Conservation (phyloP, 2,888 invertebrate species). For the Synergus japonicus region DNA sequence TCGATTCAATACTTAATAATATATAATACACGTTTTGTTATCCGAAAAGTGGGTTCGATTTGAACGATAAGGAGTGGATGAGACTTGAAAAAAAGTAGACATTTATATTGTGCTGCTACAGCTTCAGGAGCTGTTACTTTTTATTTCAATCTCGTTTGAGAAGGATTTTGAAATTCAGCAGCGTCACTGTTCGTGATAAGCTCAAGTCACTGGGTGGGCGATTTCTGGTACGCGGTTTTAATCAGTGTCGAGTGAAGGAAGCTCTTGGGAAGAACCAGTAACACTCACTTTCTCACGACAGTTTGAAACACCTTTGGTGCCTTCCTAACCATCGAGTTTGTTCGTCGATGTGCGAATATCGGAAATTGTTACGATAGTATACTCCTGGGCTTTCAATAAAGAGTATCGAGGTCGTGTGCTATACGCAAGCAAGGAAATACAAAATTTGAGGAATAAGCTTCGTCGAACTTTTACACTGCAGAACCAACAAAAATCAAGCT, state of each 20-base stretch:
- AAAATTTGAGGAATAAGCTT: constrained; percentile 28
- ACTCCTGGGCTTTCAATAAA: constrained; percentile 36
- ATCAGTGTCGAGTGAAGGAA: not conserved
- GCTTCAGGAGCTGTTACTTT: not conserved
- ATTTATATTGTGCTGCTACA: not conserved
- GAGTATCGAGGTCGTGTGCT: constrained; percentile 17
- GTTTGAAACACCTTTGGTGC: not conserved
- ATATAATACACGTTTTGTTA: not conserved
- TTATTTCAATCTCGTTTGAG: not conserved
- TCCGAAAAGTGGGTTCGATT: not conserved
- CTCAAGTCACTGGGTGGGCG: not conserved
- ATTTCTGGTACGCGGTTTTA: not conserved
- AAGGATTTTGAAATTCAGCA: not conserved
- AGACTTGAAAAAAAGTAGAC: not conserved
- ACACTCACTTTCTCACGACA: not conserved
- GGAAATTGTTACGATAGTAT: constrained; percentile 37
- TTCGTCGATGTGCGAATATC: constrained; percentile 35
- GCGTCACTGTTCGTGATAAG: not conserved
- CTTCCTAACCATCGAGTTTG: constrained; percentile 2
- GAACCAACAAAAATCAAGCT: constrained; percentile 8
- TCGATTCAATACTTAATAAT: not conserved
- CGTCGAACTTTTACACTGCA: constrained; percentile 5
- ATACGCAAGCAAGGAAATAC: constrained; percentile 22
- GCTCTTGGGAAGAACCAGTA: not conserved
- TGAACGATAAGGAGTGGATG: not conserved